Base-by-base conservation (phyloP, 2,888 invertebrate genomes). In the Dorcus parallelipipedus region DNA sequence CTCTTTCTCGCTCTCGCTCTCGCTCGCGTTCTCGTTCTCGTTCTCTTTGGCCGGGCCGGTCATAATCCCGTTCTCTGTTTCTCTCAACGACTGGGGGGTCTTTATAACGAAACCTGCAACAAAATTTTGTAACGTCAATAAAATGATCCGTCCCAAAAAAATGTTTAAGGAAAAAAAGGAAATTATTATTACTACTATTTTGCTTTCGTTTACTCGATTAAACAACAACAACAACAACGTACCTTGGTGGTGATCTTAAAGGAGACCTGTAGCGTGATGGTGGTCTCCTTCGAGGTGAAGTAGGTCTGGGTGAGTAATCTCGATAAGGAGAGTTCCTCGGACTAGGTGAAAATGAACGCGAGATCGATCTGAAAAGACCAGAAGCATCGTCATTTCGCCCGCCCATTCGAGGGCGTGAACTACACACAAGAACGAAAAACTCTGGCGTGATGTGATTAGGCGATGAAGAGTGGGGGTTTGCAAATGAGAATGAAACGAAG, bases 281-380 rank as follows among this genome's bases (percentile, higher is more conserved):
- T 53, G 69, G 61, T 50, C 70, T 66, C 48, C 68, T 65, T 39
- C 62, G 62, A 47, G 75, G 73, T 48, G 75, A 73, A 40, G 73
- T 71, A 40, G 54, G 49, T 66, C 76, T 72, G 58, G 76, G 73
- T 23, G 77, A 74, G 64, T 73, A 73, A 54, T 76, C 74, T 66
- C 76, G 69, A 65, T 72, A 71, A 52, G 76, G 75, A 58, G 81
- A 79, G 54, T 78, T 74, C 78, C 75, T 70, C 72, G 84, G 68
- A 76, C 85, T 78, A 76, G 85, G 81, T 63, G 83, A 83, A 59
- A 81, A 81, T 33, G 88, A 87, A 64, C 84, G 77, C 14, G 88
- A 87, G 61, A 88, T 83, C 64, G 87, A 87, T 74, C 87, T 87
- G 78, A 38, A 77, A 76, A 56, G 45, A 33, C 14, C 43, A 54